These are phyloP conservation scores for Mythimna vitellina DNA, from an alignment of 2,888 invertebrate species.

Conservation along the genomic window DNA sequence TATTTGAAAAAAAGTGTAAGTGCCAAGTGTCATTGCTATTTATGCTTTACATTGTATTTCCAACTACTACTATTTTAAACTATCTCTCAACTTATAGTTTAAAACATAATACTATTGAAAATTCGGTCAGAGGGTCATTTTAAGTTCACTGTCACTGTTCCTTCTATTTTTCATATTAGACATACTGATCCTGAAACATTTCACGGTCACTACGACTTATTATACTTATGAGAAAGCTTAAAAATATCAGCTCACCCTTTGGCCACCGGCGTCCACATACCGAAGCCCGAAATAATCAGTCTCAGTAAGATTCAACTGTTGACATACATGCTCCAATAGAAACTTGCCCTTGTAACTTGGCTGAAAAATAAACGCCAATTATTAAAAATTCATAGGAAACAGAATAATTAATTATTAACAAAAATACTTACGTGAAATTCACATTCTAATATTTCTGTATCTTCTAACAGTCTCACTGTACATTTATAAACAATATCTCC, in stretches of 20 bases:
- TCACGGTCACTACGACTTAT: neutral
- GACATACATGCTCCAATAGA: slow-evolving; percentile 97
- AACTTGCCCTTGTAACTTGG: slow-evolving; percentile 97
- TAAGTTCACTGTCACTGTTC: neutral
- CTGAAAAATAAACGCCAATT: slow-evolving; percentile 87
- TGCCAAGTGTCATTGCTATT: too few relatives aligned
- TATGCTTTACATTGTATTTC: neutral
- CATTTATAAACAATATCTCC: slow-evolving; percentile 96
- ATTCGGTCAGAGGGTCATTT: neutral
- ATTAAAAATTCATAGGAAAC: slow-evolving; percentile 2
- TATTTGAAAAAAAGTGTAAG: too few relatives aligned
- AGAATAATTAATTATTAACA: slow-evolving; percentile 18
- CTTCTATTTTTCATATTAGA: neutral
- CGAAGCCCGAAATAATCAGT: slow-evolving; percentile 98
- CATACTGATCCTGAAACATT: neutral
- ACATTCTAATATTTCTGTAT: slow-evolving; percentile 97
- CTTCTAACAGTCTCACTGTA: slow-evolving; percentile 96
- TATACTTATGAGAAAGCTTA: neutral
- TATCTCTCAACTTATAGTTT: neutral
- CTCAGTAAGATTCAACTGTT: slow-evolving; percentile 97
- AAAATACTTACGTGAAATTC: slow-evolving; percentile 93
- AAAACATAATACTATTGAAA: neutral
- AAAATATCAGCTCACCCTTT: slow-evolving; percentile 92
- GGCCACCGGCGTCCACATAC: slow-evolving; percentile 96
- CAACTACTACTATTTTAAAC: neutral